Conservation (phyloP, 2,888 invertebrate species). For the Dorcus hopei region DNA sequence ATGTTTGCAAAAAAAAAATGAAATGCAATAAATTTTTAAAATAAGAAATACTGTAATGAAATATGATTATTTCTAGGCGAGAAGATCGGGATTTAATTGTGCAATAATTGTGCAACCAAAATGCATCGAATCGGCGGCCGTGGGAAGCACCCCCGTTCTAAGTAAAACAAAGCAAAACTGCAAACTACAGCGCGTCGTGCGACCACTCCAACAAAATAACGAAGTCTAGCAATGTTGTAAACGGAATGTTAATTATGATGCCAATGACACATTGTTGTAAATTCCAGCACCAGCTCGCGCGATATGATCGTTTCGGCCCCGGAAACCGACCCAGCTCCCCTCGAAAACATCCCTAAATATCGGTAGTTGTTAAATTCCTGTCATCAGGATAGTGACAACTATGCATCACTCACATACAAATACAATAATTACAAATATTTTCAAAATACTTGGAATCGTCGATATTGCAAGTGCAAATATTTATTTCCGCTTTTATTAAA, state of each 20-base stretch:
- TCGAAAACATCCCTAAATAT: conserved; percentile 27
- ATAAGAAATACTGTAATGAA: no score
- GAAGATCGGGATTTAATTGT: no score
- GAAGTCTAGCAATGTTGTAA: conserved; percentile 37
- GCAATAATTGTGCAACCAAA: no score
- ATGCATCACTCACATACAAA: conserved; percentile 15
- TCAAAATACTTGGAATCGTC: conserved; percentile 8
- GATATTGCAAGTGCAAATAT: no score
- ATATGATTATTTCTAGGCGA: no score
- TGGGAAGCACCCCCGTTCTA: no score
- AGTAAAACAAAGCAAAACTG: conserved; percentile 14
- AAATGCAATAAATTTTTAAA: no score
- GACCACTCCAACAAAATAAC: conserved; percentile 24
- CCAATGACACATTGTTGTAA: conserved; percentile 42
- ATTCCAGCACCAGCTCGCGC: conserved; percentile 42
- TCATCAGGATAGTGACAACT: conserved; percentile 20
- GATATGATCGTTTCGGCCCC: conserved; percentile 36
- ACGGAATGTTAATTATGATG: conserved; percentile 49
- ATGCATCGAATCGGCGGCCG: no score
- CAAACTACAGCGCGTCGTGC: conserved; percentile 6
- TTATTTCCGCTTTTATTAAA: no score
- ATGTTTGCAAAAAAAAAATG: no score
- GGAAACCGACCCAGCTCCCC: conserved; percentile 25
- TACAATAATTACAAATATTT: conserved; percentile 18
- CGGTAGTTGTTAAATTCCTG: conserved; percentile 22